Conservation (phyloP, 2,888 invertebrate species). For the Ormyrus nitidulus region DNA sequence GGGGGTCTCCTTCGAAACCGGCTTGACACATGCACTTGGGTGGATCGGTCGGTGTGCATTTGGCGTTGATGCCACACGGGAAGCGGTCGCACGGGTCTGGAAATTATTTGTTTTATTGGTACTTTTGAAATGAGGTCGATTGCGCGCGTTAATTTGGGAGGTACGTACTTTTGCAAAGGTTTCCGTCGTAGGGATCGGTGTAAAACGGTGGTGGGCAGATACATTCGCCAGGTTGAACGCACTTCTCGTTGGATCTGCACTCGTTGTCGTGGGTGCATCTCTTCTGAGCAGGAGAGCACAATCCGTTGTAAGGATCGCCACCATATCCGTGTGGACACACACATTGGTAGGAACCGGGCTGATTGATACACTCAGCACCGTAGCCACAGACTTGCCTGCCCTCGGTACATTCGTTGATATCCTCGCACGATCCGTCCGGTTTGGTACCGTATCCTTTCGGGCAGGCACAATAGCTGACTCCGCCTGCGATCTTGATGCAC, state of each 20-base stretch:
- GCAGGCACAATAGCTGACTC: constrained; percentile 94
- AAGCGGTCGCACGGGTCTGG: constrained; percentile 89
- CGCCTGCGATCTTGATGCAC: constrained; percentile 92
- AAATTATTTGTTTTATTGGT: too few relatives aligned
- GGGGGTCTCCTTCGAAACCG: constrained; percentile 91
- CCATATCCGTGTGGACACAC: constrained; percentile 88
- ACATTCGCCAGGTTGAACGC: constrained; percentile 93
- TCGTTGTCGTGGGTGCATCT: constrained; percentile 89
- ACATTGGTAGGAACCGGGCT: constrained; percentile 86
- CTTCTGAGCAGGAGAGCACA: constrained; percentile 89
- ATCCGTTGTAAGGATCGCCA: constrained; percentile 88
- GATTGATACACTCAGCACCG: constrained; percentile 91
- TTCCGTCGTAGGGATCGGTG: constrained; percentile 87
- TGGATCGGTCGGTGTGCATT: constrained; percentile 92
- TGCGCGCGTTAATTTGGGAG: too few relatives aligned
- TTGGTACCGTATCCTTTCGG: constrained; percentile 89
- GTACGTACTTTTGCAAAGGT: constrained; percentile 87
- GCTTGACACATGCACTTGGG: constrained; percentile 92
- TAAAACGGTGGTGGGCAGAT: constrained; percentile 94
- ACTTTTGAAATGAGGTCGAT: too few relatives aligned
- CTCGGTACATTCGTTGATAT: constrained; percentile 89
- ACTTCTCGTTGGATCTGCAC: constrained; percentile 91
- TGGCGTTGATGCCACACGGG: constrained; percentile 92
- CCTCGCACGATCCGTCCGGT: constrained; percentile 88
- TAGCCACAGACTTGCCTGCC: constrained; percentile 88